Conservation (phyloP, 2,797 vertebrate species). For the Chlorospingus flavigularis region DNA sequence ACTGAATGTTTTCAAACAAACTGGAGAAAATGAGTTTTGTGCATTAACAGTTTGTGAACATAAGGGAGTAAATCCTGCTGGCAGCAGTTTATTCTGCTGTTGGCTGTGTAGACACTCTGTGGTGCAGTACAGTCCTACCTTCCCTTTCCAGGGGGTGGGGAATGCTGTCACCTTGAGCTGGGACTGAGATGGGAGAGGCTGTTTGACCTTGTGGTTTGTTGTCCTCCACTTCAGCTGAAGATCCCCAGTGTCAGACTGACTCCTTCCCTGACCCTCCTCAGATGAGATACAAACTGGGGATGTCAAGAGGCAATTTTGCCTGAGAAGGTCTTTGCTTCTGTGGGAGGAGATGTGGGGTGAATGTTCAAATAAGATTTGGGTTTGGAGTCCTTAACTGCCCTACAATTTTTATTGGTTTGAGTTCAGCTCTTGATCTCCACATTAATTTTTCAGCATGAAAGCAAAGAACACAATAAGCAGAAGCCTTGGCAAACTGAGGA, state of each 20-base stretch:
- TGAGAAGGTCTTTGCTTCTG: neutral
- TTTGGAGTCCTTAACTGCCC: neutral
- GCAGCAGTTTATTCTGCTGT: neutral
- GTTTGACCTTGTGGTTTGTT: neutral
- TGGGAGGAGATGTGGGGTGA: neutral
- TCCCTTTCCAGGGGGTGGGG: neutral
- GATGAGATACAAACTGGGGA: neutral
- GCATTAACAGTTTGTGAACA: neutral
- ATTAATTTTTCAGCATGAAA: neutral
- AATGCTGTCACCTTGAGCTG: neutral
- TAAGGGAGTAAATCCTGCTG: neutral
- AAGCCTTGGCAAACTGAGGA: neutral
- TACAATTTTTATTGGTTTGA: accelerated
- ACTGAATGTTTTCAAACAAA: neutral
- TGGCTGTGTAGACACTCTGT: neutral
- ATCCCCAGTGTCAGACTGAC: neutral
- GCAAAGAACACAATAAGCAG: neutral
- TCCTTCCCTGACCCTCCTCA: neutral
- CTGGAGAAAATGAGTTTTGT: neutral
- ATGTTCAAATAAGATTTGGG: neutral
- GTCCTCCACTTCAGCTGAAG: neutral
- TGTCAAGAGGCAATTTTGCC: neutral
- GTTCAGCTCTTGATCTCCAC: neutral
- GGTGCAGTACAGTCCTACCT: neutral
- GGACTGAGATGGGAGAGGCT: neutral